Conservation (phyloP, 2,888 invertebrate species). For the Stomorhina lunata region DNA sequence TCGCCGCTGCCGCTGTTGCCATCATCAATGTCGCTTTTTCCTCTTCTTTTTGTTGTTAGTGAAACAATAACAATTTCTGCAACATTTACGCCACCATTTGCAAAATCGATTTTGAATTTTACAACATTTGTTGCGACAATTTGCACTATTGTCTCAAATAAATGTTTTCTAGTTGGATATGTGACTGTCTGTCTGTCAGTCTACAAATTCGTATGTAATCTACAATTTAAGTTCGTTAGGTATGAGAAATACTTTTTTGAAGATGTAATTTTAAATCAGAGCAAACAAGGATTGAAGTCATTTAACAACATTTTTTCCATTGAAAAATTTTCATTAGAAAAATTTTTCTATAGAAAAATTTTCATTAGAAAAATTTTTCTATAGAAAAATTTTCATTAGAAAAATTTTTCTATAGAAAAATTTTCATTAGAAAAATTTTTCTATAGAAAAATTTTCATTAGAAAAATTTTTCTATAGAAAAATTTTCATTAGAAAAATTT, state of each 20-base stretch:
- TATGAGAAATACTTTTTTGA: not conserved
- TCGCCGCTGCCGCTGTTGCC: not conserved
- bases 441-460: too few species aligned
- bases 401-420: too few species aligned
- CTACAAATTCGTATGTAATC: not conserved
- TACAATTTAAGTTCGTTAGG: constrained; percentile 27
- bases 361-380: too few species aligned
- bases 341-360: too few species aligned
- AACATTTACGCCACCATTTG: constrained; percentile 62
- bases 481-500: too few species aligned
- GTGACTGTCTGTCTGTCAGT: not conserved
- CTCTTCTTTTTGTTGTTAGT: too few species aligned
- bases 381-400: too few species aligned
- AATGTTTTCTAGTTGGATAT: constrained; percentile 25
- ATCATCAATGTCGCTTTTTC: constrained; percentile 25
- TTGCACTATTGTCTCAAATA: constrained; percentile 48
- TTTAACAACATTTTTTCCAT: not conserved
- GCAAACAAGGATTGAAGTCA: not conserved
- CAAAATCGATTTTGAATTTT: constrained; percentile 64
- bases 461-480: too few species aligned
- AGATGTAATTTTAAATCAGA: constrained; percentile 13
- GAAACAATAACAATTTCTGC: constrained; percentile 53
- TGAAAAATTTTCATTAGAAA: too few species aligned
- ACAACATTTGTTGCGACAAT: constrained; percentile 62
- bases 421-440: too few species aligned